A percentile compares a stretch with the other conserved stretches of the same genome.
phyloP scores from a whole-genome alignment of 2,888 invertebrate genomes.

The Torymus tubicola region DNA sequence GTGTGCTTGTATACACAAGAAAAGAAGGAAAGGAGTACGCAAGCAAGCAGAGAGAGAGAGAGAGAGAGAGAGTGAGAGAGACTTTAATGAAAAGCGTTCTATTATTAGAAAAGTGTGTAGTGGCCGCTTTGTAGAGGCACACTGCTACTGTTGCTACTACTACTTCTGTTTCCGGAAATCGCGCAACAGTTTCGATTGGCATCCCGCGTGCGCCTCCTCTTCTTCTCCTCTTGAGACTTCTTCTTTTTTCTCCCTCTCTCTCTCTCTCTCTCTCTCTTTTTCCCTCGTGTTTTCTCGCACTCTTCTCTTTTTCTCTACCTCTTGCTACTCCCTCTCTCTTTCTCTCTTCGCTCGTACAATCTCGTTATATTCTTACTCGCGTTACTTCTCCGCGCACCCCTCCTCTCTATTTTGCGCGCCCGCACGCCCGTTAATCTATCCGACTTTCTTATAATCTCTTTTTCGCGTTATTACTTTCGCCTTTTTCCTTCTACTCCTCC shows the following conservation, averaged over 20 bases:
- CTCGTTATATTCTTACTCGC: slow-evolving; percentile 42
- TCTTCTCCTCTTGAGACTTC: background rate
- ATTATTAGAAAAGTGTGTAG: slow-evolving; percentile 46
- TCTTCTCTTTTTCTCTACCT: slow-evolving; percentile 11
- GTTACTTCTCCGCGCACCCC: slow-evolving; percentile 33
- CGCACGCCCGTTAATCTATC: slow-evolving; percentile 43
- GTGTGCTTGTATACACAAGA: background rate
- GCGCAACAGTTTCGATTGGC: slow-evolving; percentile 53
- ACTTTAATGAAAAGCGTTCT: slow-evolving; percentile 53
- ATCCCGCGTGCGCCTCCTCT: background rate
- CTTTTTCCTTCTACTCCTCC: slow-evolving; percentile 6
- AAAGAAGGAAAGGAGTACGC: background rate
- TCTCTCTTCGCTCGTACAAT: slow-evolving; percentile 39
- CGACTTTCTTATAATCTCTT: slow-evolving; percentile 39
- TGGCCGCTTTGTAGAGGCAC: slow-evolving; percentile 3
- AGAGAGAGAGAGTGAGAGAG: background rate
- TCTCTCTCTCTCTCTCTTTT: background rate
- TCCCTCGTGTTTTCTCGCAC: slow-evolving; percentile 11
- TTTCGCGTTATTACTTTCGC: slow-evolving; percentile 43
- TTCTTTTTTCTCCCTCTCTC: background rate
- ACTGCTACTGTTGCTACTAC: background rate
- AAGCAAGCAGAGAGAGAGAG: background rate
- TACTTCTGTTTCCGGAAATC: slow-evolving; percentile 46
- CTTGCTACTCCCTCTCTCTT: slow-evolving; percentile 22
- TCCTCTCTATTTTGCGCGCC: slow-evolving; percentile 15